Evolutionary conservation across 2,113 vertebrate species (phyloP), one percentile per base, ranked within the genome.

Genomic region (Alethe diademata): DNA sequence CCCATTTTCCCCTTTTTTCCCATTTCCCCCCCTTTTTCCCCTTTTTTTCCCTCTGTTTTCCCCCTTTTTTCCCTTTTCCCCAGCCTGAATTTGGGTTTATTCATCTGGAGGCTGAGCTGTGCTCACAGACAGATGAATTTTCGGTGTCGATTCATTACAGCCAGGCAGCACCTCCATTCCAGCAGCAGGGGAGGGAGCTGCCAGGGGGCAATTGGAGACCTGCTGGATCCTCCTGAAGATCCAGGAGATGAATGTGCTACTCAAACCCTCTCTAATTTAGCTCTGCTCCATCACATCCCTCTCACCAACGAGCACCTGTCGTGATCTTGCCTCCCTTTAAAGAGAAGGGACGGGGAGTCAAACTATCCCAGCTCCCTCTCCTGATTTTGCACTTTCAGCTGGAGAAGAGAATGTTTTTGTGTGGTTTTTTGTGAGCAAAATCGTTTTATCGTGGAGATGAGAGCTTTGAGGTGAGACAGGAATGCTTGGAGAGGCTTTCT

Each of bases 291-390:
- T 79, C 58, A 31, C 69, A 24, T 38, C 45, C 47, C 20, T 28
- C 65, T 62, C 58, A n/a, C 79, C 56, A 79, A 50, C 4, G 7
- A 88, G 78, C 69, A 50, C 90, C 78, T 89, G 57, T 45, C 80
- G 31, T 58, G 25, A 57, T 58, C 50, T 58, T 45, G 48, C 35
- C 64, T 88, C 79, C 48, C 22, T 74, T 29, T 53, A 40, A 54
- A 66, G 73, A 70, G 48, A 54, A 60, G 25, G 51, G 42, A 24
- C 38, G 40, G 86, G 90, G 66, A 40, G 51, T 69, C 71, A 92
- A 86, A 93, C 74, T 69, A 76, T 72, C 82, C 76, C 85, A 25
- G 8, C 47, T 93, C 31, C 70, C 22, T 94, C 76, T 72, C 73
- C 90, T 72, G 71, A 35, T 24, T 71, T 69, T 74, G 73, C 40